These are phyloP conservation scores for Erannis defoliaria DNA, from an alignment of 2,888 invertebrate genomes.

Conservation along the genomic window DNA sequence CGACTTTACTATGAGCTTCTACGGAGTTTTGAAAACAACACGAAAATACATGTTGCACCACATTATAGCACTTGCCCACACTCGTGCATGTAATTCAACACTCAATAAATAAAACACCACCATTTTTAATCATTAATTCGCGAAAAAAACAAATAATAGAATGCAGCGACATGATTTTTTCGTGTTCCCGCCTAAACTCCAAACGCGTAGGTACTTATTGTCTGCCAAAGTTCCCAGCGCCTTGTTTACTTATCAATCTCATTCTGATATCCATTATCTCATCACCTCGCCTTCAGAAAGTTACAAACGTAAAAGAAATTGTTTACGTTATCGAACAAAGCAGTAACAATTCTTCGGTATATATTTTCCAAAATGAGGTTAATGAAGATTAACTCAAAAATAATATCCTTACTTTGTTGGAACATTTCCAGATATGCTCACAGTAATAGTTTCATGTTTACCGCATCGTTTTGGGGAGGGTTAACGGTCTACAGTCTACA, in stretches of 20 bases:
- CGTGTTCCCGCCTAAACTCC: too few species aligned
- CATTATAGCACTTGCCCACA: too few species aligned
- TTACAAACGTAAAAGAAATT: slow-evolving; percentile 20
- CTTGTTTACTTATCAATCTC: slow-evolving; percentile 15
- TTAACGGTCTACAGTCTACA: slow-evolving; percentile 11
- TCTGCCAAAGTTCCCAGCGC: not conserved
- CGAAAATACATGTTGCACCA: too few species aligned
- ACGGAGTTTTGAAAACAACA: too few species aligned
- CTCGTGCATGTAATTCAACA: too few species aligned
- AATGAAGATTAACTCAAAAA: slow-evolving; percentile 43
- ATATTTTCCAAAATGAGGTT: slow-evolving; percentile 37
- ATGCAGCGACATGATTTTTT: too few species aligned
- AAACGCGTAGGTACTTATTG: not conserved
- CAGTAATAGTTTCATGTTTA: slow-evolving; percentile 29
- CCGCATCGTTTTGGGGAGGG: slow-evolving; percentile 29
- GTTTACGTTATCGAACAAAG: slow-evolving; percentile 33
- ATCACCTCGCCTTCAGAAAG: slow-evolving; percentile 3
- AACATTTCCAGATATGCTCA: slow-evolving; percentile 35
- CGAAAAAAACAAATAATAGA: too few species aligned
- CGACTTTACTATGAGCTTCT: too few species aligned
- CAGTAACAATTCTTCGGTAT: slow-evolving; percentile 22
- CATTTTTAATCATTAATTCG: too few species aligned
- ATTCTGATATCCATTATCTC: slow-evolving; percentile 18
- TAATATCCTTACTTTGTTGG: slow-evolving; percentile 43
- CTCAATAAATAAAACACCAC: too few species aligned